Conservation (phyloP, 2,113 vertebrate species). For the Trochalopteron elliotii region DNA sequence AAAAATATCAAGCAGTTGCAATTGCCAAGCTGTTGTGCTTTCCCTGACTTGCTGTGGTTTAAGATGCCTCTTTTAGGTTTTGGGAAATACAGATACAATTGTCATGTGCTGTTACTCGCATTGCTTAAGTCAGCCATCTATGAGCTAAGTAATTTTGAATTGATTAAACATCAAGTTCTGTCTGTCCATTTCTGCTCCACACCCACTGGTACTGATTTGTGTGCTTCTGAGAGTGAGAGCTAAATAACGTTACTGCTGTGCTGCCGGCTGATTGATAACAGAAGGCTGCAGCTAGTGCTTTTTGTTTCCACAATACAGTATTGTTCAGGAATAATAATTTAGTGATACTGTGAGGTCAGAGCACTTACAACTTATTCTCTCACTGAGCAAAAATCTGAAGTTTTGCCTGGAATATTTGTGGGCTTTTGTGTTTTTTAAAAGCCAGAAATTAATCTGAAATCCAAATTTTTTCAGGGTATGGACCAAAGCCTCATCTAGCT, state of each 20-base stretch:
- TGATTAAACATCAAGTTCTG: neutral
- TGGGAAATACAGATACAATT: neutral
- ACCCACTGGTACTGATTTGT: neutral
- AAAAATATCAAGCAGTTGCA: neutral
- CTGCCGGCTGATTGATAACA: constrained; percentile 46
- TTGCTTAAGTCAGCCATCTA: neutral
- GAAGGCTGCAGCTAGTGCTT: neutral
- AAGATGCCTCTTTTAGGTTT: neutral
- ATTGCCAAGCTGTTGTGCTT: neutral
- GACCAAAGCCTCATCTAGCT: neutral
- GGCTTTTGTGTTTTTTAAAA: neutral
- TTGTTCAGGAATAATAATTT: constrained; percentile 62
- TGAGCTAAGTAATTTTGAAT: neutral
- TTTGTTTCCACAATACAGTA: constrained; percentile 59
- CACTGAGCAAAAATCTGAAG: constrained; percentile 26
- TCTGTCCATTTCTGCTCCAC: neutral
- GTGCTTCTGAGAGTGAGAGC: neutral
- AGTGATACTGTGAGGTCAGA: constrained; percentile 22
- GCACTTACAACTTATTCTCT: constrained; percentile 58
- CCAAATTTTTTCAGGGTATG: neutral
- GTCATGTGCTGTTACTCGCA: neutral
- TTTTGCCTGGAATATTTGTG: neutral
- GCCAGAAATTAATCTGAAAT: neutral
- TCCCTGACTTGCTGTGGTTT: neutral
- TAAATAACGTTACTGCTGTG: neutral